Conservation (phyloP, 2,797 vertebrate genomes). For the Anabacerthia variegaticeps region DNA sequence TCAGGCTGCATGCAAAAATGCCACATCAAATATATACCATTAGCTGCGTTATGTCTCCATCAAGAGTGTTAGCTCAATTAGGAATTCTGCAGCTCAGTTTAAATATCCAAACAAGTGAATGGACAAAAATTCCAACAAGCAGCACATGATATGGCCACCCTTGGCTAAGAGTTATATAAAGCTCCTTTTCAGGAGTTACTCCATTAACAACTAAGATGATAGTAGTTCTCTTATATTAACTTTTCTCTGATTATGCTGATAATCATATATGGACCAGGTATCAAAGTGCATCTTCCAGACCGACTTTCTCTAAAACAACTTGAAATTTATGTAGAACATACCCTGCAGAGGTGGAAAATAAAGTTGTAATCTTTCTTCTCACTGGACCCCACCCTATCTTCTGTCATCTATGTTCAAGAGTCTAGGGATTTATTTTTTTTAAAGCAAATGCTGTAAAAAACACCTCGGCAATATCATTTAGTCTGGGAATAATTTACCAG, state of each 20-base stretch:
- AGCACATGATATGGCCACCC: background rate
- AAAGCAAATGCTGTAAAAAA: background rate
- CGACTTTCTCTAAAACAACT: background rate
- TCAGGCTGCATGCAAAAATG: background rate
- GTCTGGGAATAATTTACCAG: background rate
- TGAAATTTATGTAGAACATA: background rate
- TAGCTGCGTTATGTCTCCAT: background rate
- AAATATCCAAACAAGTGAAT: background rate
- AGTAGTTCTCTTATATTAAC: background rate
- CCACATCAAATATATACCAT: background rate
- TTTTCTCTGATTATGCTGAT: background rate
- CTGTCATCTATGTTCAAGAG: background rate
- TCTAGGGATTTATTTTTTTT: background rate
- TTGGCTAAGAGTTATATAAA: background rate
- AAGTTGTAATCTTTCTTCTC: slow-evolving; percentile 6
- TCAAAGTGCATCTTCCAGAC: background rate
- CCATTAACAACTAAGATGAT: background rate
- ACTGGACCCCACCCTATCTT: slow-evolving; percentile 53
- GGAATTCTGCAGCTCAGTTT: background rate
- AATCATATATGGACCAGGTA: background rate
- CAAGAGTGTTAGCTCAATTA: background rate
- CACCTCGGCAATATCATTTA: background rate
- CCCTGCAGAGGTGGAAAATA: background rate
- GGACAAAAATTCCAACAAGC: background rate
- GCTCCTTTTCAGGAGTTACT: background rate